Evolutionary conservation across 2,888 invertebrate genomes (phyloP), one percentile per base, ranked within the genome.

Genomic region (Agrochola circellaris): DNA sequence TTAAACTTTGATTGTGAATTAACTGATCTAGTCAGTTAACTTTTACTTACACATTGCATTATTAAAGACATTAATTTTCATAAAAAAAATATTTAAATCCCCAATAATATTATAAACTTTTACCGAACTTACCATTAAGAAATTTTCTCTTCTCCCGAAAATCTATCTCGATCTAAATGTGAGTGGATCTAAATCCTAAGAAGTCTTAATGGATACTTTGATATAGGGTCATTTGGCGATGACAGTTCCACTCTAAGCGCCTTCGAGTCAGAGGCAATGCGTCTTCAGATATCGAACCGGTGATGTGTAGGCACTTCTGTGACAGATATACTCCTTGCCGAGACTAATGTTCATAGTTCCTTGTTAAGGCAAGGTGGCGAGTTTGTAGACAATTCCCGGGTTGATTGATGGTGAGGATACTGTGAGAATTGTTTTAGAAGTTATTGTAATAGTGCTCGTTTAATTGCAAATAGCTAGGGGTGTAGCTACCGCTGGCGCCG

Each of bases 301-400:
- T 87, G 87, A 87, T 81, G 65, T 86, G 83, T 83, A 64, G 72
- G 68, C 64, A 67, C 72, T 77, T 71, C 67, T 26, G 72, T 83
- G 85, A 85, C 76, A 76, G 85, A 87, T 82, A 56, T 64, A 65
- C 62, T 66, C 56, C 61, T 85, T 62, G 77, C 60, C 38, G 61
- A 85, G 76, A 87, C 69, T 72, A 79, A 88, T 84, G 84, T 74
- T 66, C 72, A 60, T 42, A 64, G 70, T 30, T 62, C 72, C 23
- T 6, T 54, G 73, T 58, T 78, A 73, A 70, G 70, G 54, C 67
- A 74, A 70, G 62, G 65, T 58, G n/a, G 76, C 68, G 45, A 62
- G 65, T 84, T 77, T 54, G 42, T 64, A 26, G 65, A 75, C 82
- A 75, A 78, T 78, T 70, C 61, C 54, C 20, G 48, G 54, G 68